Percentiles rank a stretch among this genome's conserved stretches.
Conservation (phyloP, 2,113 vertebrate genomes). For the Dryoscopus gambensis region DNA sequence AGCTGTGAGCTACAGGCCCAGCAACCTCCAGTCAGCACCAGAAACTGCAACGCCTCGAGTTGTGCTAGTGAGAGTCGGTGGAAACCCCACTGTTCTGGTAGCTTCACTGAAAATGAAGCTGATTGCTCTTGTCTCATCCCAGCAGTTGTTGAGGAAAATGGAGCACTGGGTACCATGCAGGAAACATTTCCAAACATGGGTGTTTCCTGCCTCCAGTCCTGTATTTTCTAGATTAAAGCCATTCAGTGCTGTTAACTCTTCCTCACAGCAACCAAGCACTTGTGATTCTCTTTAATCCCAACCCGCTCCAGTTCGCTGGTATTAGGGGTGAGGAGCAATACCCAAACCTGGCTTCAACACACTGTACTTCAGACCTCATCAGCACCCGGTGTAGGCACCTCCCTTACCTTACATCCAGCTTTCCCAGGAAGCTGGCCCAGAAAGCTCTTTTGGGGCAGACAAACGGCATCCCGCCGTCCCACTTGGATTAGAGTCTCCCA, state of each 20-base stretch:
- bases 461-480: rapidly evolving
- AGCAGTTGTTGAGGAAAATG: background rate
- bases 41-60: background rate
- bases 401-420: background rate
- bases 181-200: background rate
- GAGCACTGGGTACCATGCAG: rapidly evolving
- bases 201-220: background rate
- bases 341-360: background rate
- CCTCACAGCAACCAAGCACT: background rate
- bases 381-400: background rate
- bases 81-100: background rate
- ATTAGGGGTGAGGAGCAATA: background rate
- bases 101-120: background rate
- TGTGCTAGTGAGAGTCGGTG: background rate
- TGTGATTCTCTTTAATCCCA: background rate
- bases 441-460: background rate
- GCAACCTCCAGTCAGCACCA: background rate
- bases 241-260: background rate
- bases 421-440: background rate
- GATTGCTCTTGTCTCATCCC: background rate
- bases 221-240: background rate
- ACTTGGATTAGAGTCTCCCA: background rate
- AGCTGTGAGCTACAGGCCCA: background rate
- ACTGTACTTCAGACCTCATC: background rate
- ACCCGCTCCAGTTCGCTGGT: rapidly evolving